Conservation (phyloP, 2,888 invertebrate species). For the Smittia sp. region DNA sequence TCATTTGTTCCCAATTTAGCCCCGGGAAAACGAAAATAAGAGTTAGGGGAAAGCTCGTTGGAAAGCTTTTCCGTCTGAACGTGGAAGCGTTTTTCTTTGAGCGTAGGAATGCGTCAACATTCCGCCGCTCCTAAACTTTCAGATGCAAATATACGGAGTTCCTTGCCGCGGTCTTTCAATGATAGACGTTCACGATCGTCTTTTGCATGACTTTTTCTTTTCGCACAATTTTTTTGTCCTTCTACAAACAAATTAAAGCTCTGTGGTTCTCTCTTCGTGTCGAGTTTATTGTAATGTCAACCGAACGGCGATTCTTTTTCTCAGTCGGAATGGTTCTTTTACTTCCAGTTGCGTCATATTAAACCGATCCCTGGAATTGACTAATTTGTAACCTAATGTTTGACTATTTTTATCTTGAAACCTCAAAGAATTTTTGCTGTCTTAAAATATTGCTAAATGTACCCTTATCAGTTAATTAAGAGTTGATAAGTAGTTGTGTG, state of each 20-base stretch:
- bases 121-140: not conserved
- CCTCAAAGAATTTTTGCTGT: slow-evolving; percentile 24
- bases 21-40: slow-evolving; percentile 4
- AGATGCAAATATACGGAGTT: slow-evolving; percentile 20
- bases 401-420: slow-evolving; percentile 27
- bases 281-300: slow-evolving; percentile 23
- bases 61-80: not conserved
- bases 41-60: not conserved
- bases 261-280: not conserved
- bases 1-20: slow-evolving; percentile 19
- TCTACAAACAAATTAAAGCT: slow-evolving; percentile 41
- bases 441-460: slow-evolving; percentile 37
- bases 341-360: slow-evolving; percentile 21
- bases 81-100: slow-evolving; percentile 7
- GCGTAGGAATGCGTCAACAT: not conserved
- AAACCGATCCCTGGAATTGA: slow-evolving; percentile 31
- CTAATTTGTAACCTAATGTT: slow-evolving; percentile 34
- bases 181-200: slow-evolving; percentile 1
- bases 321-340: slow-evolving; percentile 37
- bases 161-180: not conserved
- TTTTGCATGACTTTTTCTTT: not conserved
- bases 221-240: slow-evolving; percentile 3
- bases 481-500: slow-evolving; percentile 8
- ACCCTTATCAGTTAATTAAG: slow-evolving; percentile 20
- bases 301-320: not conserved